Evolutionary conservation across 2,888 invertebrate genomes (phyloP).

Genomic region (Cephus pulcher): DNA sequence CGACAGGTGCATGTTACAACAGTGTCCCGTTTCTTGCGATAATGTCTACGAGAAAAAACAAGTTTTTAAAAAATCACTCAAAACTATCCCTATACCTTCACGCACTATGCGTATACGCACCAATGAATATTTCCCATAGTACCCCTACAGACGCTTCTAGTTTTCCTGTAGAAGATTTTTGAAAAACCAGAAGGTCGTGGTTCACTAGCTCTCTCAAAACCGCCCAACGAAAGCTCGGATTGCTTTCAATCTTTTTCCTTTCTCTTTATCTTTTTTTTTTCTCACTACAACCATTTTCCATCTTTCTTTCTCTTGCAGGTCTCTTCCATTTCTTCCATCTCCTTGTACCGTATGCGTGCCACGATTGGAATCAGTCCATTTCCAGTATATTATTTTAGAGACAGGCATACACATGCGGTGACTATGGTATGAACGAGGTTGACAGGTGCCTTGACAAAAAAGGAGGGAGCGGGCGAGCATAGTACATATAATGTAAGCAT

Average conservation of each 20-base stretch:
- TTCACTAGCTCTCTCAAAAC: not conserved
- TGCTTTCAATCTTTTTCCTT: not conserved
- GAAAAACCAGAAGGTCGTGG: not conserved
- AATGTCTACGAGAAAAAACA: not conserved
- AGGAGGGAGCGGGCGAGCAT: conserved; percentile 36
- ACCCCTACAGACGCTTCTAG: not conserved
- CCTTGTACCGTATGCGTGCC: conserved; percentile 49
- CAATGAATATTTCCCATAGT: not conserved
- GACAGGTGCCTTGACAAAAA: conserved; percentile 64
- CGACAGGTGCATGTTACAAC: not conserved
- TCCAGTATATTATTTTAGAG: conserved; percentile 58
- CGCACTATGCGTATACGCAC: not conserved
- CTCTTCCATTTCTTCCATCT: conserved; percentile 37
- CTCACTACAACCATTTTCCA: not conserved
- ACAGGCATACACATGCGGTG: conserved; percentile 50
- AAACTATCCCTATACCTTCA: not conserved
- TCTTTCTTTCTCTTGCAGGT: conserved; percentile 25
- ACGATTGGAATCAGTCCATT: conserved; percentile 52
- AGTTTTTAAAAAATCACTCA: not conserved
- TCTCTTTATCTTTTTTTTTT: not conserved
- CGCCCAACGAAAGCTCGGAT: not conserved
- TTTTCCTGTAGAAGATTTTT: not conserved
- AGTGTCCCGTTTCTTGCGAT: not conserved
- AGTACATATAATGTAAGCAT: conserved; percentile 56
- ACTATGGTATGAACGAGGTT: conserved; percentile 57